These are phyloP conservation scores for Pseudachorutes palmiensis DNA, from an alignment of 1,140 invertebrate species.

Conservation along the genomic window DNA sequence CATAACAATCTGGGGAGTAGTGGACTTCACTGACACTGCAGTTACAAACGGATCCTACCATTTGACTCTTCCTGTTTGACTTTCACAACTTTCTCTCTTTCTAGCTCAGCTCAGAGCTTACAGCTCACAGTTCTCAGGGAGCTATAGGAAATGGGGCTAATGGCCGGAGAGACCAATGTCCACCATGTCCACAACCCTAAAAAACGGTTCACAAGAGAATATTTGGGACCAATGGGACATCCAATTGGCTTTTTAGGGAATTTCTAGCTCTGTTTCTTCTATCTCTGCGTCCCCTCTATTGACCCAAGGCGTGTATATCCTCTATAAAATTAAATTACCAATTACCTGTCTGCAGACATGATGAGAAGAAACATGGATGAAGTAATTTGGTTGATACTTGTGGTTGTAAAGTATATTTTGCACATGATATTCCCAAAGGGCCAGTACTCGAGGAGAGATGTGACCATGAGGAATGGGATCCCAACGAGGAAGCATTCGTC, in stretches of 20 bases:
- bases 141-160: too few species aligned
- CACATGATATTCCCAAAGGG: slow-evolving; percentile 84
- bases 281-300: too few species aligned
- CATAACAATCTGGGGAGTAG: background rate
- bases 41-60: background rate
- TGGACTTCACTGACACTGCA: background rate
- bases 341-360: slow-evolving; percentile 37
- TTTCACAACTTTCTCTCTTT: background rate
- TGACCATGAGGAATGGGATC: slow-evolving; percentile 83
- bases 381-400: slow-evolving; percentile 92
- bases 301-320: too few species aligned
- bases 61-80: background rate
- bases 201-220: too few species aligned
- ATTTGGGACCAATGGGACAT: too few species aligned
- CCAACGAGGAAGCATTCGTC: slow-evolving; percentile 88
- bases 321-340: too few species aligned
- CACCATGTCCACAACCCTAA: too few species aligned
- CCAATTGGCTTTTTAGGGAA: too few species aligned
- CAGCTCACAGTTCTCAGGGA: too few species aligned
- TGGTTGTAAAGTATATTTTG: slow-evolving; percentile 86
- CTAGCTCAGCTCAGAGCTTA: too few species aligned
- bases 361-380: slow-evolving; percentile 46
- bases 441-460: slow-evolving; percentile 75
- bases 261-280: too few species aligned
- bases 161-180: too few species aligned